Evolutionary conservation across 1,140 invertebrate genomes (phyloP).

Genomic region (Geopemphigus sp.): DNA sequence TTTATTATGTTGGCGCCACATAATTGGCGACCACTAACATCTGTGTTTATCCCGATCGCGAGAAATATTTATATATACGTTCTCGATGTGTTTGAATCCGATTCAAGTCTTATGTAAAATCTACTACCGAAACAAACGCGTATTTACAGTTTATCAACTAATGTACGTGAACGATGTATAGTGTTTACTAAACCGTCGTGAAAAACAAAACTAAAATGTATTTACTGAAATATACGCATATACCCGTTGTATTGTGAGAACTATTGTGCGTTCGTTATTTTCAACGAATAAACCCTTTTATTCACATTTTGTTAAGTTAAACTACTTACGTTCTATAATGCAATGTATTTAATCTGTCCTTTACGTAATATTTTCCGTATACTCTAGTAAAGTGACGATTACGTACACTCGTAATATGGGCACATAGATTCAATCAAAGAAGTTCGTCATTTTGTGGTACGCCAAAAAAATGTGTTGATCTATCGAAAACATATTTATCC

Average conservation of each 20-base stretch:
- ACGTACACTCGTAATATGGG: too few relatives aligned
- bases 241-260: conserved; percentile 31
- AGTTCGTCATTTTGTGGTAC: too few relatives aligned
- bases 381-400: too few relatives aligned
- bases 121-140: neutral
- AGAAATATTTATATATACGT: conserved; percentile 21
- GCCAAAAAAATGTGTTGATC: too few relatives aligned
- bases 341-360: too few relatives aligned
- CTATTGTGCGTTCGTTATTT: neutral
- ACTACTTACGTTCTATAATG: too few relatives aligned
- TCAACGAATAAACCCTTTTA: too few relatives aligned
- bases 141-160: conserved; percentile 34
- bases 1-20: neutral
- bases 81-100: conserved; percentile 11
- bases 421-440: too few relatives aligned
- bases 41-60: neutral
- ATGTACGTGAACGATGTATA: conserved; percentile 15
- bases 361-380: too few relatives aligned
- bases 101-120: conserved; percentile 24
- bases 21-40: neutral
- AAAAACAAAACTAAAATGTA: conserved; percentile 23
- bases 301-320: too few relatives aligned
- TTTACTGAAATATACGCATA: conserved; percentile 22
- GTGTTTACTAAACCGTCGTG: neutral
- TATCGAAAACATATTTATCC: too few relatives aligned